Percentiles rank a stretch among this genome's conserved stretches.
Evolutionary conservation across 2,113 vertebrate genomes (phyloP).

Genomic region (Pangasianodon hypophthalmus): DNA sequence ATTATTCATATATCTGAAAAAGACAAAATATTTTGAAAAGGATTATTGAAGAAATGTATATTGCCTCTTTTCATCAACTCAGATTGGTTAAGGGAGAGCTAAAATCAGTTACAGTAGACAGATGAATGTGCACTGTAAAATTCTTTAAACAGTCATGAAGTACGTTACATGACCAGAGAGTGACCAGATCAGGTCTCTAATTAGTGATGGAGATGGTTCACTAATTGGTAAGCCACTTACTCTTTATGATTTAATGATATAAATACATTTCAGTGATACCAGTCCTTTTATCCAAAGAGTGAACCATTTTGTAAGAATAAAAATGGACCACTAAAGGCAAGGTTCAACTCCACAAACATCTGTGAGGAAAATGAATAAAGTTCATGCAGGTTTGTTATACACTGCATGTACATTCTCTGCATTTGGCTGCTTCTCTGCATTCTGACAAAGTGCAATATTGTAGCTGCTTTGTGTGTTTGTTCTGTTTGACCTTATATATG

Average conservation of each 20-base stretch:
- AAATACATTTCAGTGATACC: not conserved
- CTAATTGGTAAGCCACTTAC: not conserved
- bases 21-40: not conserved
- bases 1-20: not conserved
- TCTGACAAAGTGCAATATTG: slow-evolving; percentile 51
- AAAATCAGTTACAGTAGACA: slow-evolving; percentile 8
- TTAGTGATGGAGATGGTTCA: slow-evolving; percentile 17
- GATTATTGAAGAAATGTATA: not conserved
- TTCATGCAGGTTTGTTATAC: not conserved
- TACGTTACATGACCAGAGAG: slow-evolving; percentile 13
- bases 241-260: not conserved
- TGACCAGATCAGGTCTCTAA: slow-evolving; percentile 5
- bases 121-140: slow-evolving; percentile 38
- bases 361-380: not conserved
- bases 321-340: not conserved
- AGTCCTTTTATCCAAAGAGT: not conserved
- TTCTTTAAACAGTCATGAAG: not conserved
- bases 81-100: not conserved
- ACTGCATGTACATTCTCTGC: slow-evolving; percentile 20
- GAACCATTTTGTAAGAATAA: not conserved
- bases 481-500: slow-evolving; percentile 29
- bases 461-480: slow-evolving; percentile 42
- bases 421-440: slow-evolving; percentile 31
- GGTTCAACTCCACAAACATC: not conserved
- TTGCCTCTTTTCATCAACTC: not conserved